Conservation (phyloP, 2,113 vertebrate species). For the Cavia aperea region DNA sequence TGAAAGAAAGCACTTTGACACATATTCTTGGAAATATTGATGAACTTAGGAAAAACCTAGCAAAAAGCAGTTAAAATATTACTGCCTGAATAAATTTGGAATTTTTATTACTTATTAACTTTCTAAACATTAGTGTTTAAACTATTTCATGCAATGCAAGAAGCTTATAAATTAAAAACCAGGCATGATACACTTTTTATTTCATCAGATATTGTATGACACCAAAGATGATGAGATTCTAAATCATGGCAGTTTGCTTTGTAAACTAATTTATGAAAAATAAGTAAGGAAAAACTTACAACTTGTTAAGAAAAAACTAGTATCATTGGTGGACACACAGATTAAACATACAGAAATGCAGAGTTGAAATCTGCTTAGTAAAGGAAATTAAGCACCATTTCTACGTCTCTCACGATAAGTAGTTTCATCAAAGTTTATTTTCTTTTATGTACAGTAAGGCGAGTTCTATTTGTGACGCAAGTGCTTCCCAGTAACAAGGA, state of each 20-base stretch:
- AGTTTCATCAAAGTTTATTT: background rate
- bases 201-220: background rate
- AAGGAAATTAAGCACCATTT: background rate
- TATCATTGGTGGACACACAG: background rate
- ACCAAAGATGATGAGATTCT: background rate
- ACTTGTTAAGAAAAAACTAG: background rate
- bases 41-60: background rate
- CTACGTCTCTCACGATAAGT: background rate
- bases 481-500: background rate
- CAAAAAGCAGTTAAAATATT: background rate
- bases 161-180: background rate
- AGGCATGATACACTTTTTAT: background rate
- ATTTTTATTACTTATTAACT: background rate
- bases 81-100: background rate
- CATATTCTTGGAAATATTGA: background rate
- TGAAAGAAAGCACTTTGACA: background rate
- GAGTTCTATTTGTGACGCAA: background rate
- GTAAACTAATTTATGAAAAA: background rate
- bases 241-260: background rate
- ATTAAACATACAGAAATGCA: background rate
- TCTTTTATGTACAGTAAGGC: background rate
- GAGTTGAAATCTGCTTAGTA: background rate
- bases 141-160: background rate
- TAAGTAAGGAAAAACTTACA: background rate
- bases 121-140: background rate